These are phyloP conservation scores for Lamprologus speciosus DNA, from an alignment of 2,113 vertebrate genomes.

Conservation along the genomic window DNA sequence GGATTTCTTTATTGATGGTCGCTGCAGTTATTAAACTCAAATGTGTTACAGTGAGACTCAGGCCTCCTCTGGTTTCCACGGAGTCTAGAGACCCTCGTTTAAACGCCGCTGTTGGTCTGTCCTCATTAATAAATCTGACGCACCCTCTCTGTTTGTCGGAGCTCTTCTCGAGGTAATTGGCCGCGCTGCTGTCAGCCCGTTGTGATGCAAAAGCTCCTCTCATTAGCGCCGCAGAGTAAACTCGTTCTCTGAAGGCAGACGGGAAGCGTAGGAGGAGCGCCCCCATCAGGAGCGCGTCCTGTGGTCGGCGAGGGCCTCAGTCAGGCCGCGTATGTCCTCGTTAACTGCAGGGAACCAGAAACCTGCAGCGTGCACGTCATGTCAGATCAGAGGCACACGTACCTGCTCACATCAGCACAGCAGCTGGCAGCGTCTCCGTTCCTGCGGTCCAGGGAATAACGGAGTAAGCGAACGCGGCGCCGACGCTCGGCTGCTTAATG, in stretches of 20 bases:
- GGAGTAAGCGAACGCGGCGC: rapidly evolving
- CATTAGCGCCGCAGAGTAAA: background rate
- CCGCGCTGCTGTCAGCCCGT: background rate
- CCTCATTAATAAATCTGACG: background rate
- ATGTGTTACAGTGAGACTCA: background rate
- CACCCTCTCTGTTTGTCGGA: background rate
- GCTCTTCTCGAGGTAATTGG: background rate
- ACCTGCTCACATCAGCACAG: background rate
- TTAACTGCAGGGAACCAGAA: background rate
- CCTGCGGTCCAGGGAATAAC: background rate
- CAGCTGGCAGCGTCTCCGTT: background rate
- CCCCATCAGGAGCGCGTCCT: background rate
- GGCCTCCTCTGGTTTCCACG: background rate
- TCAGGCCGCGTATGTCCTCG: background rate
- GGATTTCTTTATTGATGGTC: background rate
- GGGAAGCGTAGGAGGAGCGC: background rate
- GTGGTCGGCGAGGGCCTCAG: background rate
- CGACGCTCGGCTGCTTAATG: rapidly evolving
- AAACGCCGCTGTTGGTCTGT: background rate
- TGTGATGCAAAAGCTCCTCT: background rate
- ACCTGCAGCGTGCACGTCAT: background rate
- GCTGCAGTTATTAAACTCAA: background rate
- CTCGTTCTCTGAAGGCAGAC: background rate
- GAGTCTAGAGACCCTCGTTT: background rate
- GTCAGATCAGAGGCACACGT: background rate